Evolutionary conservation across 2,797 vertebrate species (phyloP).

Genomic region (Crenichthys baileyi): DNA sequence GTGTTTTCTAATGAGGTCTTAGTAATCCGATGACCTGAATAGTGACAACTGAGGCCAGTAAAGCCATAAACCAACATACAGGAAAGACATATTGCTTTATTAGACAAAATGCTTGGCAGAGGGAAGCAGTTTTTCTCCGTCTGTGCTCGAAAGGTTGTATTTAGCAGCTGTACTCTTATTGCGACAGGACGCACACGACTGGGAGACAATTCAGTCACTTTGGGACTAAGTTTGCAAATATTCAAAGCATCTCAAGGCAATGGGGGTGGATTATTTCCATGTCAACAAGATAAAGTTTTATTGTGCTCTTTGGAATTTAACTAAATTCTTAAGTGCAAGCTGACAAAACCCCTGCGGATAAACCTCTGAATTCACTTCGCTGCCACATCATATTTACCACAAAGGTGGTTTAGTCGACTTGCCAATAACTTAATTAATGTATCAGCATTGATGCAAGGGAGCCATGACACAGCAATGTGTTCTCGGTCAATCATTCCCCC

Average conservation of each 20-base stretch:
- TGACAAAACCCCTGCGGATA: slow-evolving; percentile 57
- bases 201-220: not conserved
- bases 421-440: slow-evolving; percentile 15
- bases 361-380: slow-evolving; percentile 36
- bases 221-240: slow-evolving; percentile 27
- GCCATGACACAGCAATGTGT: slow-evolving; percentile 10
- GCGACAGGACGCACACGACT: not conserved
- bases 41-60: slow-evolving; percentile 25
- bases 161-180: slow-evolving; percentile 24
- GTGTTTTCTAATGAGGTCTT: slow-evolving; percentile 40
- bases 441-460: slow-evolving; percentile 7
- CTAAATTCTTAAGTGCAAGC: slow-evolving; percentile 63
- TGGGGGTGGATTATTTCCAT: slow-evolving; percentile 24
- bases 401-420: slow-evolving; percentile 22
- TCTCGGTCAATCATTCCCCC: slow-evolving; percentile 39
- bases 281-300: slow-evolving; percentile 37
- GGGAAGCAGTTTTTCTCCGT: not conserved
- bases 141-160: not conserved
- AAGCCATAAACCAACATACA: slow-evolving; percentile 21
- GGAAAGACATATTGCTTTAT: slow-evolving; percentile 10
- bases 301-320: slow-evolving; percentile 60
- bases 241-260: slow-evolving; percentile 41
- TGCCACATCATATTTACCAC: slow-evolving; percentile 38
- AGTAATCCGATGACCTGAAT: slow-evolving; percentile 44
- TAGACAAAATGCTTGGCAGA: not conserved